phyloP scores from a whole-genome alignment of 1,140 invertebrate species.

The Diorhabda sublineata region DNA sequence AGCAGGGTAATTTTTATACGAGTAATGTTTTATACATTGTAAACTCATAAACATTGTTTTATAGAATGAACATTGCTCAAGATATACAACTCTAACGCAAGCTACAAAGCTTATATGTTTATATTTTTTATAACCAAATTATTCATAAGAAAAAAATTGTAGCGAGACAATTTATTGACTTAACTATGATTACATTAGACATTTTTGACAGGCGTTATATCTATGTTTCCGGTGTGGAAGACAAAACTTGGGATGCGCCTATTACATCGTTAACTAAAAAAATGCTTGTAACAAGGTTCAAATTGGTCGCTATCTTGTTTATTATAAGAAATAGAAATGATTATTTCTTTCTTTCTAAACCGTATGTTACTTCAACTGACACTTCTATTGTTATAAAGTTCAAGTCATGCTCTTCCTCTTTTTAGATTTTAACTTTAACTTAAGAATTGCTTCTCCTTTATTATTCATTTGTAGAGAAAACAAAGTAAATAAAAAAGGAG shows the following conservation, averaged over 20 bases:
- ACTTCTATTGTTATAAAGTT: background rate
- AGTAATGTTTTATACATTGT: no score
- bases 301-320: background rate
- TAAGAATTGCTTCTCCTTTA: no score
- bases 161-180: no score
- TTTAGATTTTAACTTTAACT: background rate
- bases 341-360: background rate
- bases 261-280: background rate
- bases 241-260: background rate
- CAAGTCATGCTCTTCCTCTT: background rate
- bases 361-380: background rate
- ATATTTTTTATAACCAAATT: no score
- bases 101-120: no score
- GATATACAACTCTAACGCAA: no score
- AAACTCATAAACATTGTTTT: no score
- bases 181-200: background rate
- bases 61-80: no score
- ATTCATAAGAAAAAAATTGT: no score
- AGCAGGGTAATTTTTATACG: no score
- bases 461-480: no score
- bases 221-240: background rate
- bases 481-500: no score
- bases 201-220: background rate
- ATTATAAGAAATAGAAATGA: constrained; percentile 3
- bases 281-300: background rate